phyloP scores from a whole-genome alignment of 1,140 invertebrate species.

The Pogonomyrmex californicus region DNA sequence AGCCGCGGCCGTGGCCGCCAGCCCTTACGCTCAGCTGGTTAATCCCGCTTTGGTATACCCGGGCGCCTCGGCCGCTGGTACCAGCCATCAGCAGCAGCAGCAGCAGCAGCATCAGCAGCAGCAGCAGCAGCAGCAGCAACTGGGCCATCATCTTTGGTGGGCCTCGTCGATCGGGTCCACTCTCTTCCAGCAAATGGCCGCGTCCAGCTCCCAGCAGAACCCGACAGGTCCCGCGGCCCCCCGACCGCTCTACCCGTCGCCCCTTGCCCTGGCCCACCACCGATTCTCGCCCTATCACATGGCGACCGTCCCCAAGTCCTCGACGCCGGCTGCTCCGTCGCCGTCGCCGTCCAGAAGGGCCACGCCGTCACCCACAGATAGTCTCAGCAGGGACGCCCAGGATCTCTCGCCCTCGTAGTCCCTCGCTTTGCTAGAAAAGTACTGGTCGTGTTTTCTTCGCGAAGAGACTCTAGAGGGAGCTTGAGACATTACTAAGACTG shows the following conservation, averaged over 20 bases:
- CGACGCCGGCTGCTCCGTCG: constrained; percentile 78
- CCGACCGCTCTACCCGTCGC: constrained; percentile 85
- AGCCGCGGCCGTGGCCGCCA: constrained; percentile 88
- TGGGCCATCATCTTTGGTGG: constrained; percentile 85
- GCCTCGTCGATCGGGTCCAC: constrained; percentile 84
- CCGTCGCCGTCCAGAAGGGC: constrained; percentile 83
- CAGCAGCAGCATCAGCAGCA: constrained; percentile 82
- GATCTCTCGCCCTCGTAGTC: constrained; percentile 86
- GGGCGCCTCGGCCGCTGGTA: constrained; percentile 79
- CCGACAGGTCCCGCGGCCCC: constrained; percentile 84
- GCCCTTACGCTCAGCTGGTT: constrained; percentile 87
- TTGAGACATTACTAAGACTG: constrained; percentile 24
- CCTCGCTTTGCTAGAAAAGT: constrained; percentile 7
- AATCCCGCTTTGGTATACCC: constrained; percentile 85
- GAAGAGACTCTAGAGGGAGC: neutral
- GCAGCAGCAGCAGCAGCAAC: constrained; percentile 77
- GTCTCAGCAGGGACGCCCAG: constrained; percentile 83
- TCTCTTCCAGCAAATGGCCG: constrained; percentile 82
- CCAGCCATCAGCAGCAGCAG: constrained; percentile 80
- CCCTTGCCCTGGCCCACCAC: constrained; percentile 83
- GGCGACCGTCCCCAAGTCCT: constrained; percentile 79
- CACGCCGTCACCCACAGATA: constrained; percentile 85
- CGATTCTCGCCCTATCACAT: constrained; percentile 86
- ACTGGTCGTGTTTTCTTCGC: neutral
- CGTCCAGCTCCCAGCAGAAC: constrained; percentile 78